Conservation (phyloP, 1,140 invertebrate genomes). For the Samia ricini region DNA sequence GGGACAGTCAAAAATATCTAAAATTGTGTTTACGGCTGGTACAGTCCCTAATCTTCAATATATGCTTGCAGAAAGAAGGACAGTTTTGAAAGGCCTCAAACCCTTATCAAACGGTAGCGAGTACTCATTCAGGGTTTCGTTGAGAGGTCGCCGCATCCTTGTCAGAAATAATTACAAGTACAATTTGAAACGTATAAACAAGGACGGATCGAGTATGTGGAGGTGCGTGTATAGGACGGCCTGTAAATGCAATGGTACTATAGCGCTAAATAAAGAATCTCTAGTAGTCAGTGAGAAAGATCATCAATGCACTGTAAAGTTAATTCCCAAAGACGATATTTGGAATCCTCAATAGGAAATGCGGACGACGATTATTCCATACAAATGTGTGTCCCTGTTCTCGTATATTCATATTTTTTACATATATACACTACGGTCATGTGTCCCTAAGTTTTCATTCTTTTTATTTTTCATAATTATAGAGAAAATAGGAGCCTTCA, state of each 20-base stretch:
- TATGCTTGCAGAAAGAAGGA: neutral
- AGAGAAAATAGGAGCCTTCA: too few relatives aligned
- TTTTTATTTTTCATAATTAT: too few relatives aligned
- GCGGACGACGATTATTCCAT: too few relatives aligned
- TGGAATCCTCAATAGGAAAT: neutral
- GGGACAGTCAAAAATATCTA: too few relatives aligned
- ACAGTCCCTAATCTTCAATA: neutral
- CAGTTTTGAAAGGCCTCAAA: neutral
- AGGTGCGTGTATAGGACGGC: neutral
- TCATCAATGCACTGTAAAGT: neutral
- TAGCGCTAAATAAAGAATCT: neutral
- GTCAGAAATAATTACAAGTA: neutral
- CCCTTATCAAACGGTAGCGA: neutral
- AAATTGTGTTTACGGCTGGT: neutral
- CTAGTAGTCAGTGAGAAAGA: neutral
- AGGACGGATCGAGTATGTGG: slow-evolving; percentile 1
- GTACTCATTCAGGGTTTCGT: neutral
- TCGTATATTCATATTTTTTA: too few relatives aligned
- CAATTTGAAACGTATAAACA: slow-evolving; percentile 1
- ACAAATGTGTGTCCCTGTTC: too few relatives aligned
- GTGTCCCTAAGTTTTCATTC: too few relatives aligned
- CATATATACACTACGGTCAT: too few relatives aligned
- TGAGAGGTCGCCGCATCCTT: neutral
- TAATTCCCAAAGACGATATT: neutral
- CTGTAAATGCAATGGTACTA: neutral